phyloP scores from a whole-genome alignment of 1,140 invertebrate genomes.

The Drosophila insularis region DNA sequence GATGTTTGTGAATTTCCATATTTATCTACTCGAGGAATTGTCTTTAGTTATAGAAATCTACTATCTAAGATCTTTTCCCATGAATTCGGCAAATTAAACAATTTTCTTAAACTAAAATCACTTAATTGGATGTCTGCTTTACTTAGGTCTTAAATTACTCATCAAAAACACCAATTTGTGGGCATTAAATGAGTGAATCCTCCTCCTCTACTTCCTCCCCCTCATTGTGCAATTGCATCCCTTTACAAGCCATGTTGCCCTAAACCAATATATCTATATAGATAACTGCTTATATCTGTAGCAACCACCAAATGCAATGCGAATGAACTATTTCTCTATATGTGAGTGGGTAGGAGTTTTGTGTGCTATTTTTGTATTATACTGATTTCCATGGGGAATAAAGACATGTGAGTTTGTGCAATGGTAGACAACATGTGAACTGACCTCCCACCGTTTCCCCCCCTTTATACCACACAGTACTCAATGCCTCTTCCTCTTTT shows the following conservation, averaged over 20 bases:
- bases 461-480: background rate
- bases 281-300: constrained; percentile 2
- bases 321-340: constrained; percentile 12
- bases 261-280: background rate
- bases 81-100: no score
- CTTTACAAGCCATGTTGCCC: background rate
- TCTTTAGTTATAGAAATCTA: no score
- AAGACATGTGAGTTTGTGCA: constrained; percentile 59
- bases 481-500: background rate
- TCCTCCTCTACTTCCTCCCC: background rate
- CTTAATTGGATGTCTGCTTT: background rate
- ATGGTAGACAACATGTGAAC: constrained; percentile 36
- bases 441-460: constrained; percentile 28
- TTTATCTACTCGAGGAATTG: no score
- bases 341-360: constrained; percentile 24
- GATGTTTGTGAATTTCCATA: no score
- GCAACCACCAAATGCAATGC: constrained; percentile 12
- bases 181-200: background rate
- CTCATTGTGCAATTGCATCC: background rate
- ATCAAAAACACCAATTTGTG: constrained; percentile 2
- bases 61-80: no score
- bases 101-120: background rate
- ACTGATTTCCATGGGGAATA: constrained; percentile 80
- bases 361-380: constrained; percentile 66
- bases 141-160: background rate